A percentile compares a stretch with the other conserved stretches of the same genome.
Evolutionary conservation across 2,888 invertebrate species (phyloP).

Genomic region (Latheticus oryzae): DNA sequence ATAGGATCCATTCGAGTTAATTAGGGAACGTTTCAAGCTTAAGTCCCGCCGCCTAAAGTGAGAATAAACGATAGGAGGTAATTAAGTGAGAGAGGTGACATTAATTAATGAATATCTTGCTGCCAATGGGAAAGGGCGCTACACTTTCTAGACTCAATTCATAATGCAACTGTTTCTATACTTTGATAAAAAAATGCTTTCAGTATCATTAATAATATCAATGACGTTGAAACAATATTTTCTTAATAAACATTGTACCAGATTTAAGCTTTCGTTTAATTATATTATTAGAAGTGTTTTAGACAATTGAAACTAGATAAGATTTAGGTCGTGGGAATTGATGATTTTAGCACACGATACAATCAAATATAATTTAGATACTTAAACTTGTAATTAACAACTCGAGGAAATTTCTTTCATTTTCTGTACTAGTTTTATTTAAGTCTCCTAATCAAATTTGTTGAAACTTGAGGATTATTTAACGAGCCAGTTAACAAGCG

Average conservation of each 20-base stretch:
- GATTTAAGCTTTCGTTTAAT: slow-evolving; percentile 20
- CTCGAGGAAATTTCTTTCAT: no score
- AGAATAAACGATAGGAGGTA: slow-evolving; percentile 56
- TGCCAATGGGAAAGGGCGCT: slow-evolving; percentile 25
- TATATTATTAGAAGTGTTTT: not conserved
- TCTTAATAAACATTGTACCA: slow-evolving; percentile 26
- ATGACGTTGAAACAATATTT: slow-evolving; percentile 31
- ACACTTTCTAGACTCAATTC: slow-evolving; percentile 23
- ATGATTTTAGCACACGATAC: no score
- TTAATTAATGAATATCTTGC: slow-evolving; percentile 57
- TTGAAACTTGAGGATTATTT: slow-evolving; percentile 58
- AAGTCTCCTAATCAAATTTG: slow-evolving; percentile 37
- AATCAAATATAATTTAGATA: no score
- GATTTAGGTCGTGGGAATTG: slow-evolving; percentile 5
- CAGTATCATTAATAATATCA: slow-evolving; percentile 32
- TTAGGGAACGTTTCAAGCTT: slow-evolving; percentile 56
- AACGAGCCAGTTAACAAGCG: slow-evolving; percentile 60
- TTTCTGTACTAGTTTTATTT: no score
- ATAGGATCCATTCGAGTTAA: slow-evolving; percentile 52
- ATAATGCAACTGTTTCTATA: slow-evolving; percentile 27
- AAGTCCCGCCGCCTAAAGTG: slow-evolving; percentile 51
- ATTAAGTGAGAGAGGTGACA: slow-evolving; percentile 60
- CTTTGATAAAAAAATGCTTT: slow-evolving; percentile 32
- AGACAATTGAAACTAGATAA: not conserved
- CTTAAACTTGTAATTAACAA: no score